Evolutionary conservation across 2,888 invertebrate species (phyloP).

Genomic region (Uloborus plumipes): DNA sequence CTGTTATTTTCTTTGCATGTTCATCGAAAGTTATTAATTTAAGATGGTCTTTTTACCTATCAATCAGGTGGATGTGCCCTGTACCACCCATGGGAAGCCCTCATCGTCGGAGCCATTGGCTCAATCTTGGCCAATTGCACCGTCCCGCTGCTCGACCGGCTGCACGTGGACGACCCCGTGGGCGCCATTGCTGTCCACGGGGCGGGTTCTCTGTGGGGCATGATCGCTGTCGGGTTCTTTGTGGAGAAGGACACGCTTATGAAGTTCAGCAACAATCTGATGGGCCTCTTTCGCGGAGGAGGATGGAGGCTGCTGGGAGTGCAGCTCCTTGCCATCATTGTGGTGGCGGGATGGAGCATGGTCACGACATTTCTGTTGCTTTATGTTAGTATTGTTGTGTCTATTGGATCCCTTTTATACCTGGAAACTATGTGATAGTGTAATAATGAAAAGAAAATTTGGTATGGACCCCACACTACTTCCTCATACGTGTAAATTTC

Average conservation of each 20-base stretch:
- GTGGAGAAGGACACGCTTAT: slow-evolving; percentile 60
- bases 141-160: slow-evolving; percentile 82
- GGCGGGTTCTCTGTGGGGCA: slow-evolving; percentile 67
- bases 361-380: slow-evolving; percentile 75
- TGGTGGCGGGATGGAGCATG: slow-evolving; percentile 82
- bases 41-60: too few species aligned
- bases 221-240: slow-evolving; percentile 64
- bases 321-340: slow-evolving; percentile 81
- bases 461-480: too few species aligned
- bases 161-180: slow-evolving; percentile 90
- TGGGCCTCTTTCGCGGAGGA: slow-evolving; percentile 72
- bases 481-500: too few species aligned
- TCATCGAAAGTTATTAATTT: too few species aligned
- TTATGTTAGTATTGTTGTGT: slow-evolving; percentile 66
- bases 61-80: slow-evolving; percentile 73
- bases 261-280: slow-evolving; percentile 78
- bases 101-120: slow-evolving; percentile 86
- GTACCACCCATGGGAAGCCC: slow-evolving; percentile 87
- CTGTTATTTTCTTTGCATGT: too few species aligned
- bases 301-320: slow-evolving; percentile 86
- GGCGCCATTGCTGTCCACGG: slow-evolving; percentile 92
- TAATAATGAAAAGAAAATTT: too few species aligned
- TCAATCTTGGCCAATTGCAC: slow-evolving; percentile 80
- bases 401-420: too few species aligned
- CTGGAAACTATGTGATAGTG: too few species aligned